Evolutionary conservation across 2,888 invertebrate genomes (phyloP), one percentile per base, ranked within the genome.

Genomic region (Phasia obesa): DNA sequence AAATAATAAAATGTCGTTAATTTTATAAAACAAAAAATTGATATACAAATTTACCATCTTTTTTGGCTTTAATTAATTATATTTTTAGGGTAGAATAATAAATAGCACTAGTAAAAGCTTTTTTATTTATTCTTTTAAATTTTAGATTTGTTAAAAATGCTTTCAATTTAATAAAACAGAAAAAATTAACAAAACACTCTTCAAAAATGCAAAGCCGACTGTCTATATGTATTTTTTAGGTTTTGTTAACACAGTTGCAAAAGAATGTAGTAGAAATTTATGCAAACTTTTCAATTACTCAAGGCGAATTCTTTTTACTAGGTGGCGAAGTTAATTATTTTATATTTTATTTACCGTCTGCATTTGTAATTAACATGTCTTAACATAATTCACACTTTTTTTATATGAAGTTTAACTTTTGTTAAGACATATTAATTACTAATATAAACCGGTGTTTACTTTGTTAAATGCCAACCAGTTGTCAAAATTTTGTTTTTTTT

Each of bases 141-240:
- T 13, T 23, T n/a, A 11, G 11, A 13, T 23, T n/a, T 15, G 13
- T 5, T 23, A 15, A 15, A 15, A 5, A 15, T 23, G 6, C 13
- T 19, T 69, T 69, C 44, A 19, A 35, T 15, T 44, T 69, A 27
- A 44, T 13, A 19, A 71, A 64, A 27, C 1, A n/a, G 15, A 25
- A 49, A 59, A 49, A 64, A 38, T 19, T 21, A 17, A 21, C 13
- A 64, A 65, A 71, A 51, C n/a, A 38, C 23, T 47, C 47, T 27
- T 27, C 23, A 35, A 60, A 79, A 79, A 79, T 38, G 79, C 79
- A 79, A 67, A 71, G 73, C 79, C 73, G 59, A 51, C 79, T 79
- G 53, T 53, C 53, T 74, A 31, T 11, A 31, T 62, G 4, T 38
- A 23, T 38, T 35, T 49, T 49, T 67, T 23, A 25, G 15, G 7